Evolutionary conservation across 2,113 vertebrate species (phyloP), one percentile per base, ranked within the genome.

Genomic region (Mesitornis unicolor): DNA sequence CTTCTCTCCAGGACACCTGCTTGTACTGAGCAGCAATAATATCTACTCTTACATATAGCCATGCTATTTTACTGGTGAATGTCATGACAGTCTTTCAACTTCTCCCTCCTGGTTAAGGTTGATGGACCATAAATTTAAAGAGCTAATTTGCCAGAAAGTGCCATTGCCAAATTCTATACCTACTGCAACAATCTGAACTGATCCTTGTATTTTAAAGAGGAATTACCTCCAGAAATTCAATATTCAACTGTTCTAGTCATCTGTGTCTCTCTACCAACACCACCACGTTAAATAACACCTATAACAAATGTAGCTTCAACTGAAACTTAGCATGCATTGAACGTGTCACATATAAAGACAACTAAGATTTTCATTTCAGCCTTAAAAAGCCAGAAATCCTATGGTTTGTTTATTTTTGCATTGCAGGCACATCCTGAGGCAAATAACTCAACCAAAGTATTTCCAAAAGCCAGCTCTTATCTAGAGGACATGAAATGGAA

Each of bases 401-500:
- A 36, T 9, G 17, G 40, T 71, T 94, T 93, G 54, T 93, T 95
- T 95, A 87, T 90, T 89, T 96, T 87, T 76, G 53, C 40, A 65
- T 54, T 84, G 48, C 42, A 87, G 53, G 73, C 80, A 89, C 69
- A 89, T 84, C 77, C 73, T 45, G 45, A 81, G 92, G 86, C 69
- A 94, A 93, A 84, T 67, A 94, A 87, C 24, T 88, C 67, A 76
- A 94, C 28, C 11, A 12, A 84, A 93, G 48, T 69, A 78, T 84
- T 94, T 86, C 68, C 56, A 92, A 96, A 53, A 94, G 76, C 40
- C 51, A 75, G 57, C 40, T 95, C 68, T 87, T 94, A 89, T 59
- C 92, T 84, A 81, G 54, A 81, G 9, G 20, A 88, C 83, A 75
- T 42, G 79, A 95, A 96, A 93, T 71, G 47, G 76, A 96, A 95